Conservation (phyloP, 2,888 invertebrate species). For the Linyphia triangularis region DNA sequence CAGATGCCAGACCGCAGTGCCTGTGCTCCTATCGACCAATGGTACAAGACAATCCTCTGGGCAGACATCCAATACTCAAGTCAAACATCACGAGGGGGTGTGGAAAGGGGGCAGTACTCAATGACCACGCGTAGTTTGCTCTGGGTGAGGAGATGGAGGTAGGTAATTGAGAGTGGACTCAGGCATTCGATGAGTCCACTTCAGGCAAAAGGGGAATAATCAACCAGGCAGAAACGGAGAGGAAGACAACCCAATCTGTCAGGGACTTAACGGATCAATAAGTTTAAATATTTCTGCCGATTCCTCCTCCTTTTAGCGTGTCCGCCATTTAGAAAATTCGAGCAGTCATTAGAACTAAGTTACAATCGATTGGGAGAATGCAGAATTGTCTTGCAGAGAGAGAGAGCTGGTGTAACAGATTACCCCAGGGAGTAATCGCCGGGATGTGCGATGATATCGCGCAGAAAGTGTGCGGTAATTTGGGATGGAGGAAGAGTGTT, state of each 20-base stretch:
- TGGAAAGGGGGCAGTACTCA: neutral
- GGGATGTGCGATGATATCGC: neutral
- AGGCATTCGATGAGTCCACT: neutral
- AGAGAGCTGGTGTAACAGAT: neutral
- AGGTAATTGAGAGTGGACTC: slow-evolving; percentile 41
- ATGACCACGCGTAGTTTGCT: slow-evolving; percentile 41
- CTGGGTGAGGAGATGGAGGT: neutral
- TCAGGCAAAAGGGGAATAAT: slow-evolving; percentile 16
- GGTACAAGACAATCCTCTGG: neutral
- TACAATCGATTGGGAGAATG: neutral
- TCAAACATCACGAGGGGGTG: neutral
- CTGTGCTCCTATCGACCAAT: neutral
- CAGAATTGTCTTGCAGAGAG: neutral
- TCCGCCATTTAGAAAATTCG: slow-evolving; percentile 14
- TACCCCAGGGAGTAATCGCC: neutral
- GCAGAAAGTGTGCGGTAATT: slow-evolving; percentile 3
- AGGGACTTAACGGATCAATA: slow-evolving; percentile 52
- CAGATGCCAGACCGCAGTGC: neutral
- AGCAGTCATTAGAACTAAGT: slow-evolving; percentile 20
- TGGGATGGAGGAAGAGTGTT: neutral
- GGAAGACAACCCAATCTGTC: slow-evolving; percentile 62
- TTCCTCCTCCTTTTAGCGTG: neutral
- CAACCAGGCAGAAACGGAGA: slow-evolving; percentile 20
- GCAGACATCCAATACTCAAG: neutral
- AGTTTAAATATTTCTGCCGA: slow-evolving; percentile 50